Percentiles rank a stretch among this genome's conserved stretches.
phyloP scores from a whole-genome alignment of 2,888 invertebrate genomes.

The Synergus laeviventris region DNA sequence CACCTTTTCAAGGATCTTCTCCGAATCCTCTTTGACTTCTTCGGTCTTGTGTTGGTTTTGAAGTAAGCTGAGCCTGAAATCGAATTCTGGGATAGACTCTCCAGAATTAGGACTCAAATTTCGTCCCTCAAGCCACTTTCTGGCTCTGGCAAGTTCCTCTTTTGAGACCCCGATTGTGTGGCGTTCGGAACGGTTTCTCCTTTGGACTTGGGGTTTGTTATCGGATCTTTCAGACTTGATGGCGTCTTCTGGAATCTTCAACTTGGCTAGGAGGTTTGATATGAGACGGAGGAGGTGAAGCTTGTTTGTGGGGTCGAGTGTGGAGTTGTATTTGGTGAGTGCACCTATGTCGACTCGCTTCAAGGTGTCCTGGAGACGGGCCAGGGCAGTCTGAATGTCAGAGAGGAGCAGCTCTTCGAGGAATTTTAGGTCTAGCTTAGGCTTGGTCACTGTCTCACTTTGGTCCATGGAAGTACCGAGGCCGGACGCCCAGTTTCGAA shows the following conservation, averaged over 20 bases:
- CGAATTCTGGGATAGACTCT: conserved; percentile 35
- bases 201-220: conserved; percentile 71
- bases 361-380: conserved; percentile 85
- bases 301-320: conserved; percentile 77
- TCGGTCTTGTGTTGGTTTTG: background rate
- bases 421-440: conserved; percentile 74
- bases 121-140: conserved; percentile 84
- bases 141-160: conserved; percentile 88
- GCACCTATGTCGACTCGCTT: conserved; percentile 76
- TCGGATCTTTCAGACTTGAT: conserved; percentile 70
- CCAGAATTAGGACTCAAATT: conserved; percentile 45
- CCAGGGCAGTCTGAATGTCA: conserved; percentile 87
- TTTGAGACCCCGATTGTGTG: conserved; percentile 91
- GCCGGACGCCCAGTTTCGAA: conserved; percentile 78
- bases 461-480: conserved; percentile 78
- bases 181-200: conserved; percentile 81
- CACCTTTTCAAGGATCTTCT: conserved; percentile 23
- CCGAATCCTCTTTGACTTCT: conserved; percentile 2
- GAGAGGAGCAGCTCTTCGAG: conserved; percentile 82
- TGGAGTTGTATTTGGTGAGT: conserved; percentile 77
- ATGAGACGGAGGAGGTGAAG: conserved; percentile 83
- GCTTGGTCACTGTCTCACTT: conserved; percentile 67
- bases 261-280: conserved; percentile 81
- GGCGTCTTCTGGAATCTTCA: conserved; percentile 72
- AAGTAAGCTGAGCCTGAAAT: background rate